Base-by-base conservation (phyloP, 2,113 vertebrate species). In the Nannospalax galili region DNA sequence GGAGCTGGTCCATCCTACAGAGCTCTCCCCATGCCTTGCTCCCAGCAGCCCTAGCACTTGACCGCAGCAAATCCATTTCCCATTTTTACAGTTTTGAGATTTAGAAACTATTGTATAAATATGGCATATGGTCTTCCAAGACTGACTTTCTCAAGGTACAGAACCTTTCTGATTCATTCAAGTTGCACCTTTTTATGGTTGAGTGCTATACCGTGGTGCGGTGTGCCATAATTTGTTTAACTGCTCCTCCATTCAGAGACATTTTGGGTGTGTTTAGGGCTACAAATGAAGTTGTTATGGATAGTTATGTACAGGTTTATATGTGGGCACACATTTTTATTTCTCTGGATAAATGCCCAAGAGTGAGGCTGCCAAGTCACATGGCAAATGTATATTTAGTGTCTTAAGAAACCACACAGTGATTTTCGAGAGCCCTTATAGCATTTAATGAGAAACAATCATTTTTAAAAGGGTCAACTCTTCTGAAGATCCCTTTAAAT, bases 391-490 rank as follows among this genome's bases (percentile, higher is more conserved):
- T 58, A 56, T 17, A 17, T 52, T 92, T 72, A 81, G 92, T 17
- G 65, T 78, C 56, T 60, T 22, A 80, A 85, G 40, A 81, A 94
- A 77, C 58, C 80, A 30, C 28, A 17, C 35, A 58, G 72, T 12
- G 30, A 64, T 79, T 84, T 79, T 84, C 37, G 45, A 87, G 45
- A 73, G 77, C 45, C 42, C 10, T 9, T 69, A 22, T 52, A 65
- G 30, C 14, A n/a, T 62, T 92, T 94, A 90, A 88, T 30, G 42
- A 96, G 56, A 64, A 77, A 73, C 19, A 30, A 52, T 90, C 16
- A 60, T 62, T 69, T 92, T 78, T 94, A 14, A 73, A 72, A 67
- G 64, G 28, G 52, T 89, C 20, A 72, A 40, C 22, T 81, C 89
- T 58, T 64, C 24, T 72, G 56, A 45, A 62, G 80, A 32, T 84